Evolutionary conservation across 2,888 invertebrate species (phyloP).

Genomic region (Drosophila quinaria): DNA sequence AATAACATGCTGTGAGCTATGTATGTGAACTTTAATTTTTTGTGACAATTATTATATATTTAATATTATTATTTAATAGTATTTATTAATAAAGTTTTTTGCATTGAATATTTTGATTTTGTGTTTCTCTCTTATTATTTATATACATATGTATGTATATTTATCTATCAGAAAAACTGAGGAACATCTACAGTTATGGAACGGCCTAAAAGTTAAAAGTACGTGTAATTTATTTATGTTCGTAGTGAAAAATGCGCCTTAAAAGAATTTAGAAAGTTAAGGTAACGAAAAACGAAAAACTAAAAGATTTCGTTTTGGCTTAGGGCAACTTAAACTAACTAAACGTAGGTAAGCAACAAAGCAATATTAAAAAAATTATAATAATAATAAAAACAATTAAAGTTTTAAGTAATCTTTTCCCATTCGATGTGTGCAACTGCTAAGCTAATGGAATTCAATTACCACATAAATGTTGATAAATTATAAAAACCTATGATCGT

Average conservation of each 20-base stretch:
- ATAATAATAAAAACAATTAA: slow-evolving; percentile 21
- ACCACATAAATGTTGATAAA: slow-evolving; percentile 52
- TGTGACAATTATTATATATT: slow-evolving; percentile 56
- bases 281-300: slow-evolving; percentile 13
- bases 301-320: slow-evolving; percentile 24
- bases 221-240: slow-evolving; percentile 15
- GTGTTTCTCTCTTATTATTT: slow-evolving; percentile 23
- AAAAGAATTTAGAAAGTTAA: slow-evolving; percentile 33
- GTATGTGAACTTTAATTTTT: slow-evolving; percentile 69
- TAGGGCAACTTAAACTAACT: slow-evolving; percentile 27
- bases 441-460: slow-evolving; percentile 64
- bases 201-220: not conserved
- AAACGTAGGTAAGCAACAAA: slow-evolving; percentile 53
- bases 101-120: slow-evolving; percentile 43
- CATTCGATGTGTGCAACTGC: slow-evolving; percentile 48
- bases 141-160: slow-evolving; percentile 2
- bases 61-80: slow-evolving; percentile 65
- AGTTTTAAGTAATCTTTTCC: slow-evolving; percentile 52
- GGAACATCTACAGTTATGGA: not conserved
- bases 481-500: slow-evolving; percentile 18
- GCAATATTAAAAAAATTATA: slow-evolving; percentile 63
- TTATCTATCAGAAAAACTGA: not conserved
- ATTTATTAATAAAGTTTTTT: slow-evolving; percentile 80
- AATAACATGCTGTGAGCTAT: slow-evolving; percentile 73
- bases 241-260: slow-evolving; percentile 46